A percentile compares a stretch with the other conserved stretches of the same genome.
These are phyloP conservation scores for Heloderma charlesbogerti DNA, from an alignment of 2,113 vertebrate species.

Conservation along the genomic window DNA sequence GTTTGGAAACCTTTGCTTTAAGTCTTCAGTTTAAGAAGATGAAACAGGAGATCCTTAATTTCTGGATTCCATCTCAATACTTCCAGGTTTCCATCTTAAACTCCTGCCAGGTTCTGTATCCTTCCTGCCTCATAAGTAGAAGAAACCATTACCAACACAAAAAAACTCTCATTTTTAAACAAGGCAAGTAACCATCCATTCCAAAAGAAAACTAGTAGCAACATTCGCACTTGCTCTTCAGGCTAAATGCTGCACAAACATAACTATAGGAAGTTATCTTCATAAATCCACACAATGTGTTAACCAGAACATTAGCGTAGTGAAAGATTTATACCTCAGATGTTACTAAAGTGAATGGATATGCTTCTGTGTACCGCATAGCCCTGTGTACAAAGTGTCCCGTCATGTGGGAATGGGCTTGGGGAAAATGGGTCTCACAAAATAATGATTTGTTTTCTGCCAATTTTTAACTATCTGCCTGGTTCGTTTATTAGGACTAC, in stretches of 20 bases:
- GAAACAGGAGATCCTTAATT: not conserved
- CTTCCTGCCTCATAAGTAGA: not conserved
- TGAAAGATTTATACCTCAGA: conserved; percentile 43
- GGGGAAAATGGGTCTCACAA: too few relatives aligned
- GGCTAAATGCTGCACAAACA: not conserved
- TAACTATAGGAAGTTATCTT: conserved; percentile 31
- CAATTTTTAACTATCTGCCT: too few relatives aligned
- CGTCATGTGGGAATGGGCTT: not conserved
- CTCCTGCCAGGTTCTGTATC: not conserved
- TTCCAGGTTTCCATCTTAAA: not conserved
- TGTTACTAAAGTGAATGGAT: not conserved
- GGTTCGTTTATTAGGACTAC: too few relatives aligned
- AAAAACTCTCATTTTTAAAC: not conserved
- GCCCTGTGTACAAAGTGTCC: too few relatives aligned
- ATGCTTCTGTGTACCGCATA: not conserved
- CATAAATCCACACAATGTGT: conserved; percentile 32
- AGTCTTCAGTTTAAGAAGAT: not conserved
- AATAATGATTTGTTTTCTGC: too few relatives aligned
- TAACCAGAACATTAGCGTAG: conserved; percentile 38
- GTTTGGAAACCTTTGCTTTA: not conserved
- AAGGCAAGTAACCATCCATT: not conserved
- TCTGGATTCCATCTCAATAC: not conserved
- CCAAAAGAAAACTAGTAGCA: not conserved
- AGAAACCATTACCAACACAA: not conserved
- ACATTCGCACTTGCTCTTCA: conserved; percentile 12